Base-by-base conservation (phyloP, 2,113 vertebrate genomes). In the Brachionichthys hirsutus region DNA sequence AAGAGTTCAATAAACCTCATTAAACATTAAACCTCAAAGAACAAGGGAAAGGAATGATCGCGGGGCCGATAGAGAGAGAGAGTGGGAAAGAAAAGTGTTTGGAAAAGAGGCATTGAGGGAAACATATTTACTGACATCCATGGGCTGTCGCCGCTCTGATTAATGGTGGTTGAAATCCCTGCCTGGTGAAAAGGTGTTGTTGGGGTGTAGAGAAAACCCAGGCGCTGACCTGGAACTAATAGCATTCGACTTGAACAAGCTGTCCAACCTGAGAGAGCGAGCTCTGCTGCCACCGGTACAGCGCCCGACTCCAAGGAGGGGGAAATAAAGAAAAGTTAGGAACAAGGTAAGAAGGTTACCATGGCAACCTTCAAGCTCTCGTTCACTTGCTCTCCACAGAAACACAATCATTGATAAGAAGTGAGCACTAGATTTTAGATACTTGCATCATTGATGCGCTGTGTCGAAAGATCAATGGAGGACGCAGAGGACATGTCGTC, bases 111-210 rank as follows among this genome's bases (percentile, higher is more conserved):
- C 71, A 73, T 77, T 59, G 69, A 79, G 64, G 82, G 76, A 87
- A 89, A 88, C 82, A 85, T 92, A 90, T 91, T 90, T 89, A 89
- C 85, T 91, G 89, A 89, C 89, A 82, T 88, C 85, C 81, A 90
- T 82, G 84, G 86, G 89, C 89, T 90, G 91, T 90, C 91, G 87
- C 63, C 78, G 10, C 81, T 84, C 89, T 91, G 91, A 92, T 92
- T 90, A 90, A 92, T 91, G 89, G 88, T 66, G 68, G 77, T 59
- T 80, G 82, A 78, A 87, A 74, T 85, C 80, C 59, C 73, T 83
- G 87, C 86, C 82, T 88, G 81, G 81, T 88, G 86, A 82, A 89
- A 90, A 85, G 83, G 84, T 88, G 87, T 87, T 86, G 84, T 88
- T 77, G 85, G 85, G 87, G 82, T 87, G 82, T 83, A 70, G 76